Evolutionary conservation across 2,113 vertebrate species (phyloP).

Genomic region (Odontesthes bonariensis): DNA sequence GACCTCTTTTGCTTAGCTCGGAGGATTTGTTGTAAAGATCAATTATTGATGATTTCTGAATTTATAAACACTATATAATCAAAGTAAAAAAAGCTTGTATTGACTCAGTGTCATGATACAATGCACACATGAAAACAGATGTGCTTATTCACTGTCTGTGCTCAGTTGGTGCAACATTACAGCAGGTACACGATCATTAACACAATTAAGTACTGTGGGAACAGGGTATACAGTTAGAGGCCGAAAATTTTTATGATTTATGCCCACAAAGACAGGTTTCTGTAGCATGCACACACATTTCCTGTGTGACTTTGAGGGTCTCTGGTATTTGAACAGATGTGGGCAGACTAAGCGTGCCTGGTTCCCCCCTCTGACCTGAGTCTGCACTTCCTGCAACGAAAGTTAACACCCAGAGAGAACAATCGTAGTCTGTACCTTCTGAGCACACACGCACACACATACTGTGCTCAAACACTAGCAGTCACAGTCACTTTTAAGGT

Average conservation of each 20-base stretch:
- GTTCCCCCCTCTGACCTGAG: slow-evolving; percentile 76
- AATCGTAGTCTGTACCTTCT: slow-evolving; percentile 80
- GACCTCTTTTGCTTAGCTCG: no score
- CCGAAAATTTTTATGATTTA: slow-evolving; percentile 60
- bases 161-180: slow-evolving; percentile 19
- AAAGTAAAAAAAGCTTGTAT: no score
- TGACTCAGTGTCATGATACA: neutral
- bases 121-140: neutral
- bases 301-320: slow-evolving; percentile 78
- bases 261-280: slow-evolving; percentile 61
- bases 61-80: no score
- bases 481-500: slow-evolving; percentile 32
- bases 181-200: slow-evolving; percentile 35
- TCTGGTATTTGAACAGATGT: slow-evolving; percentile 85
- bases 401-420: slow-evolving; percentile 83
- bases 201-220: slow-evolving; percentile 54
- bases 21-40: no score
- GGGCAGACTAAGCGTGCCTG: slow-evolving; percentile 72
- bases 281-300: slow-evolving; percentile 60
- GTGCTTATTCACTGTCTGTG: slow-evolving; percentile 14
- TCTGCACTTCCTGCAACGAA: slow-evolving; percentile 83
- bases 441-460: slow-evolving; percentile 42
- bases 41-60: no score
- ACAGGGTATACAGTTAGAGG: slow-evolving; percentile 45
- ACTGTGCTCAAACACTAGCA: slow-evolving; percentile 21